A percentile compares a stretch with the other conserved stretches of the same genome.
phyloP scores from a whole-genome alignment of 2,888 invertebrate genomes.

The Tubulanus polymorphus region DNA sequence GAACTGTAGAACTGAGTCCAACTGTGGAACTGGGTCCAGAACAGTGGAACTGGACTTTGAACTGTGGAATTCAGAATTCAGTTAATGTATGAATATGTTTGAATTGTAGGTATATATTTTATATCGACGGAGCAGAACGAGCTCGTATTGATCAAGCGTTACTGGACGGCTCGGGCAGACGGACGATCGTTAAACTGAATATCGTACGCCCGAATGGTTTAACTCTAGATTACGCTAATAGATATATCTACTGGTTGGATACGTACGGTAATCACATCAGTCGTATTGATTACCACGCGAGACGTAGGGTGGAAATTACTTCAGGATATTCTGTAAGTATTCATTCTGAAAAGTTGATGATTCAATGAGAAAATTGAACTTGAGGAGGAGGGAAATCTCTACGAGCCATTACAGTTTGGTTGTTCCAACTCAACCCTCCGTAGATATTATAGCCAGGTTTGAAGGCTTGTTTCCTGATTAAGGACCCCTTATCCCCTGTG shows the following conservation, averaged over 20 bases:
- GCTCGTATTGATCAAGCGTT: constrained; percentile 75
- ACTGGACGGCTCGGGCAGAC: constrained; percentile 73
- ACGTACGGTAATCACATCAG: constrained; percentile 61
- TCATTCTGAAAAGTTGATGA: too few species aligned
- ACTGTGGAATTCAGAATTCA: neutral
- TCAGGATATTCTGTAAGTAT: constrained; percentile 22
- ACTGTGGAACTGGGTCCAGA: neutral
- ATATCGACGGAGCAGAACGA: constrained; percentile 81
- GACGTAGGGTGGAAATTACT: constrained; percentile 48
- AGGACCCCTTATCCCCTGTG: too few species aligned
- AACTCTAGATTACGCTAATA: constrained; percentile 68
- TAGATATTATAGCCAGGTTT: too few species aligned
- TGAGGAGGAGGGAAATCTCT: too few species aligned
- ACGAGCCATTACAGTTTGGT: too few species aligned
- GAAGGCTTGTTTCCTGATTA: too few species aligned
- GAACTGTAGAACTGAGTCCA: neutral
- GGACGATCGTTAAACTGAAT: constrained; percentile 63
- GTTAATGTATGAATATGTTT: constrained; percentile 2
- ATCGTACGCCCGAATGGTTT: constrained; percentile 82
- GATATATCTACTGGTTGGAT: constrained; percentile 82
- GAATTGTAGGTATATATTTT: constrained; percentile 70
- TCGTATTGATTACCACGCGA: constrained; percentile 72
- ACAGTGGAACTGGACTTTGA: neutral
- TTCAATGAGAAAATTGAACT: too few species aligned
- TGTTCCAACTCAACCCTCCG: too few species aligned